These are phyloP conservation scores for Harpalus rubripes DNA, from an alignment of 2,888 invertebrate species.

Conservation along the genomic window DNA sequence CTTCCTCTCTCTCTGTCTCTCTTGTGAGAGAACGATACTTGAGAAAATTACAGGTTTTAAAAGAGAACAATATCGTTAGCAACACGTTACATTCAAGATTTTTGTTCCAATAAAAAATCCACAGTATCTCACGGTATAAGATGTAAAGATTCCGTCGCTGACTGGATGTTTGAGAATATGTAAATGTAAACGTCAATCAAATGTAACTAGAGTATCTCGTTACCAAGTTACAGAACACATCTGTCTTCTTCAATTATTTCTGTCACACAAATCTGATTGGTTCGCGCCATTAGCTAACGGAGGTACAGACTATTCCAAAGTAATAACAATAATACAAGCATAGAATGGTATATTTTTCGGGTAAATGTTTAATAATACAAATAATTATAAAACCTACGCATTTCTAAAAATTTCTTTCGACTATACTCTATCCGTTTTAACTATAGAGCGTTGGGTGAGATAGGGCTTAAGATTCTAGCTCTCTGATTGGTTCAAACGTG, in stretches of 20 bases:
- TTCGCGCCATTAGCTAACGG: neutral
- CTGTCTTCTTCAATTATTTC: slow-evolving; percentile 46
- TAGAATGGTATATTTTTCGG: no score
- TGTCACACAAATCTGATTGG: slow-evolving; percentile 2
- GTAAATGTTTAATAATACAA: no score
- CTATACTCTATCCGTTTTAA: no score
- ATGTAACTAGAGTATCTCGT: slow-evolving; percentile 11
- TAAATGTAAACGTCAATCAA: neutral
- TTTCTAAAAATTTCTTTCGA: no score
- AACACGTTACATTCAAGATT: slow-evolving; percentile 41
- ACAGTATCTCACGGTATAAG: neutral
- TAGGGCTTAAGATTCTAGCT: no score
- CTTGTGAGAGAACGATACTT: slow-evolving; percentile 9
- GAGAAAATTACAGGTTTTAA: slow-evolving; percentile 65
- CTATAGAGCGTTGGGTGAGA: no score
- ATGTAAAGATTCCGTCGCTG: neutral
- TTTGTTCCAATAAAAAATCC: slow-evolving; percentile 1
- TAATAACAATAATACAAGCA: no score
- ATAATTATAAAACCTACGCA: no score
- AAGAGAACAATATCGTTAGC: slow-evolving; percentile 63
- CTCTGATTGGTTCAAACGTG: no score
- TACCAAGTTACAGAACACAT: slow-evolving; percentile 7
- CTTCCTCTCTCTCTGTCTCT: neutral
- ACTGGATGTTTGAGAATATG: neutral
- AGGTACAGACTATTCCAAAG: neutral